Conservation (phyloP, 2,797 vertebrate genomes). For the Onychomys torridus region DNA sequence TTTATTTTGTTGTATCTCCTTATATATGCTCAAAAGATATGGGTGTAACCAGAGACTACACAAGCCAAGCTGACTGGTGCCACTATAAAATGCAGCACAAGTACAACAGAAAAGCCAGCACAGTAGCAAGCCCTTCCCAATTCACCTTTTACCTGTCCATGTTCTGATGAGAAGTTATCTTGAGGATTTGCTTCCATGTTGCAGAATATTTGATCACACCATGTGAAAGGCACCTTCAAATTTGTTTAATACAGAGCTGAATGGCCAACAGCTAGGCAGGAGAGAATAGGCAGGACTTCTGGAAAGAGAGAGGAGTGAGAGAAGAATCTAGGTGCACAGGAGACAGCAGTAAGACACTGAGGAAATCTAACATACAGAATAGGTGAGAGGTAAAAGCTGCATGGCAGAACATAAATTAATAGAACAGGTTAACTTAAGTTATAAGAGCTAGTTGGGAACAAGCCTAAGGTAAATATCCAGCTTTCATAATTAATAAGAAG, state of each 20-base stretch:
- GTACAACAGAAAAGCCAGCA: not conserved
- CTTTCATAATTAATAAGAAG: not conserved
- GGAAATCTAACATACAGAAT: not conserved
- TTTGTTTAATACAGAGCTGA: no score
- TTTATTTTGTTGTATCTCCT: conserved; percentile 27
- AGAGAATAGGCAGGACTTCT: not conserved
- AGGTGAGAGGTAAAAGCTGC: not conserved
- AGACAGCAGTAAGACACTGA: not conserved
- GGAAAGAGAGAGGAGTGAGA: not conserved
- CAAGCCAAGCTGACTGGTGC: not conserved
- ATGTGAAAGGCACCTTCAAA: not conserved
- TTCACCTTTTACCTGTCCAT: not conserved
- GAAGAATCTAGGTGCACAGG: not conserved
- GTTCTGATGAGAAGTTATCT: not conserved
- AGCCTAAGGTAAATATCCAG: not conserved
- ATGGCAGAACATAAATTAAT: not conserved
- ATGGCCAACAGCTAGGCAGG: not conserved
- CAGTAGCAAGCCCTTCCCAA: not conserved
- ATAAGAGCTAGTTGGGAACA: not conserved
- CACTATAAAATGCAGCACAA: not conserved
- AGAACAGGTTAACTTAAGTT: not conserved
- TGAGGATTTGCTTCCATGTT: not conserved
- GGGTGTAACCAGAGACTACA: not conserved
- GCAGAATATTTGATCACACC: not conserved
- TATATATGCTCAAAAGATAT: conserved; percentile 44